Base-by-base conservation (phyloP, 1,140 invertebrate genomes). In the Drosophila biarmipes region DNA sequence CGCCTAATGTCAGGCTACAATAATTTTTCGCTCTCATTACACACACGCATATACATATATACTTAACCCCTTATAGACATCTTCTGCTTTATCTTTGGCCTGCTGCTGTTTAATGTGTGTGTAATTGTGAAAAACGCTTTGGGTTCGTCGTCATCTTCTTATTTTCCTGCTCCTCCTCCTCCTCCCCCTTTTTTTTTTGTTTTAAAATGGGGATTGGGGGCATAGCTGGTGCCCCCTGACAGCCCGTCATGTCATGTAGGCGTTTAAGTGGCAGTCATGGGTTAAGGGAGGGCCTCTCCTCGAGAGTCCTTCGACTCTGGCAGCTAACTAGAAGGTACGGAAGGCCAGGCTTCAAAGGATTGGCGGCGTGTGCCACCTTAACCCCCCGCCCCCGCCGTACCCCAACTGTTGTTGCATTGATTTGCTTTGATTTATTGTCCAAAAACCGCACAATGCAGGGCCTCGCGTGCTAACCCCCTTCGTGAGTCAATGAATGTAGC, bases 391-490 rank as follows among this genome's bases (percentile, higher is more conserved):
- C 5, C 27, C 27, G n/a, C n/a, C 12, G 2, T n/a, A 6, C 17
- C 10, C 27, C 17, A 35, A 35, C 15, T 45, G 43, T 57, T 69
- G 37, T 34, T 17, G 76, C 85, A 90, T 90, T 90, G 89, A 90
- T 90, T 90, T 90, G 77, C 89, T 90, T 90, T 90, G 89, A 90
- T 90, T 90, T 90, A 90, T 90, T 90, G 87, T 90, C 64, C 34
- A 38, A 54, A 54, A 69, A 56, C 64, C 64, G 43, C 73, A 87
- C 82, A 81, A 82, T 78, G 57, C 73, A 63, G 8, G 7, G 61
- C 56, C 49, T 34, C 48, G 29, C 48, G 68, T 58, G 73, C 68
- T 76, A 54, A 68, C 62, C 80, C 62, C 59, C 17, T 15, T 48
- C 52, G 48, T 10, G 29, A 31, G 3, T 10, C 2, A 11, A 45